Evolutionary conservation across 2,113 vertebrate species (phyloP).

Genomic region (Phalacrocorax pelagicus): DNA sequence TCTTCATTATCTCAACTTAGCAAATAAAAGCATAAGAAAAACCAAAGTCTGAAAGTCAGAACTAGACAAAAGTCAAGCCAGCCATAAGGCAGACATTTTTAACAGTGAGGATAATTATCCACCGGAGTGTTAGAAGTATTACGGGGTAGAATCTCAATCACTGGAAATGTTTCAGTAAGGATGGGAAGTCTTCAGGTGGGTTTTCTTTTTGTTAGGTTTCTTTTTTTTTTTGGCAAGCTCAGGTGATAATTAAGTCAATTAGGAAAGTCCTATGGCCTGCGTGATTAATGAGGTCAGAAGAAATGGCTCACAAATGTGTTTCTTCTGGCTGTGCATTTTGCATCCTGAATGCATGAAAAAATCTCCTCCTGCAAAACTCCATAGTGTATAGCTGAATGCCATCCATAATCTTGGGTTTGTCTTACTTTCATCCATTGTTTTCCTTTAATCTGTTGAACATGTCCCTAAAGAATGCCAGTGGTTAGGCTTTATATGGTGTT

Average conservation of each 20-base stretch:
- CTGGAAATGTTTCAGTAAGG: neutral
- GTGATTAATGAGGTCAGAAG: neutral
- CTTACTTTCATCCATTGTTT: conserved; percentile 8
- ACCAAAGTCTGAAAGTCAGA: neutral
- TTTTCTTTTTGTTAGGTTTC: no score
- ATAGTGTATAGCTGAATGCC: neutral
- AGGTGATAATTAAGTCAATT: neutral
- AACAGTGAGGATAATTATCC: neutral
- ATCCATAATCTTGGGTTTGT: neutral
- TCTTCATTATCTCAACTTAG: neutral
- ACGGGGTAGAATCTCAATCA: neutral
- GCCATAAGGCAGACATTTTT: neutral
- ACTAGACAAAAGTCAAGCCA: neutral
- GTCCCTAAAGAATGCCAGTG: neutral
- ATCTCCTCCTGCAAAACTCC: neutral
- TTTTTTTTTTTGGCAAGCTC: neutral
- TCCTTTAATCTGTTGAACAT: neutral
- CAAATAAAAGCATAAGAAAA: conserved; percentile 11
- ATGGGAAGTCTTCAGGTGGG: neutral
- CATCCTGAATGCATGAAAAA: neutral
- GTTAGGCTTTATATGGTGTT: neutral
- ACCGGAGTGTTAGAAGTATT: neutral
- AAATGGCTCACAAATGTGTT: neutral
- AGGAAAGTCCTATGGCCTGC: neutral
- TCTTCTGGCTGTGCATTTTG: neutral